Evolutionary conservation across 2,888 invertebrate genomes (phyloP), one percentile per base, ranked within the genome.

Genomic region (Drosophila formosana): DNA sequence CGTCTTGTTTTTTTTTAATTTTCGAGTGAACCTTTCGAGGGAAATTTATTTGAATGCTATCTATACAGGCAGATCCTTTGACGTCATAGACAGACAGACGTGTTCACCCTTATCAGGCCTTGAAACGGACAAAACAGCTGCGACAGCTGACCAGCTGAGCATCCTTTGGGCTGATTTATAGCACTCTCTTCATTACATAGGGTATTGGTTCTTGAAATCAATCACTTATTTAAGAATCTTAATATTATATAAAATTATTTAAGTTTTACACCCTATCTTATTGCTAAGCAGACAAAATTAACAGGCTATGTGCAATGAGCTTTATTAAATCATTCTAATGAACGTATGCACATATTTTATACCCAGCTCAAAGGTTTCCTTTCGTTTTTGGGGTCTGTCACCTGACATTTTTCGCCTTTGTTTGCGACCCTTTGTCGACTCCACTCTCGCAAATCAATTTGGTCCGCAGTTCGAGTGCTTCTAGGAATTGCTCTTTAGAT

Each of bases 21-120:
- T 37, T 46, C n/a, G 30, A 46, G 39, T 1, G 5, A 65, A 70
- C 63, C 60, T 26, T 47, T 46, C 25, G 26, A 11, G 51, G 30
- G 7, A 37, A 26, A 32, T 18, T 32, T 26, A 50, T 71, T 28
- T 9, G 50, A 51, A 56, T 53, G 60, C 9, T 50, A 66, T 55
- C 57, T 34, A 26, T 49, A 23, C 13, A 43, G 46, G 11, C 25
- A 32, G 23, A 55, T 34, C 57, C 66, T 49, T 71, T 71, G 37
- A 67, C 58, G 76, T 76, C 75, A 76, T 23, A 34, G 50, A 32
- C 75, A 73, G 74, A 55, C 47, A 64, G 46, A 37, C 28, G 45
- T 28, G 18, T 61, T 43, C 49, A 73, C 75, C 78, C 78, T 58
- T 61, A 61, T 75, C 74, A 73, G 78, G 32, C 53, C 7, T 49